Evolutionary conservation across 2,113 vertebrate species (phyloP).

Genomic region (Platichthys stellatus): DNA sequence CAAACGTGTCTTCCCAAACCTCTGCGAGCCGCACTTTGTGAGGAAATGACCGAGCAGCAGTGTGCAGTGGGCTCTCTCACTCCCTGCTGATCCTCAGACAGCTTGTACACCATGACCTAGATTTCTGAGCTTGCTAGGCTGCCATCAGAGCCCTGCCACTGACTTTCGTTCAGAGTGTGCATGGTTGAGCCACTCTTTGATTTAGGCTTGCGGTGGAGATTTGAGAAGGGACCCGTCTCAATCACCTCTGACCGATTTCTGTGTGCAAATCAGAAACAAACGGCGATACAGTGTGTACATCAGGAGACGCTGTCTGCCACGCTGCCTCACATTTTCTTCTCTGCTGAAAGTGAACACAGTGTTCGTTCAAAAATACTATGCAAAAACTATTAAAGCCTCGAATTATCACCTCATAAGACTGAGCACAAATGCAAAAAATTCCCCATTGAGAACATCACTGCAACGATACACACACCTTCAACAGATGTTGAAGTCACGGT

Average conservation of each 20-base stretch:
- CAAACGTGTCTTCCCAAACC: background rate
- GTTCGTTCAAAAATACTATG: background rate
- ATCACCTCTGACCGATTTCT: background rate
- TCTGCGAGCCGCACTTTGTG: background rate
- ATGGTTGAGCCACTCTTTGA: background rate
- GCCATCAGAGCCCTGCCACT: background rate
- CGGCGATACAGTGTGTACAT: background rate
- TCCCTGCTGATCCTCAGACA: slow-evolving; percentile 17
- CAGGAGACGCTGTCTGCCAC: background rate
- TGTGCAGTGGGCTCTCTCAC: background rate
- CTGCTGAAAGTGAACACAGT: fast-evolving
- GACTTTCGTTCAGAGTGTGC: background rate
- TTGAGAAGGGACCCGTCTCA: background rate
- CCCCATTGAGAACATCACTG: background rate
- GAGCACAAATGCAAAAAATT: background rate
- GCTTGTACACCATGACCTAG: slow-evolving; percentile 44
- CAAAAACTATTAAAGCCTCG: background rate
- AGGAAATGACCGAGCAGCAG: background rate
- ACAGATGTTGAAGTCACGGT: background rate
- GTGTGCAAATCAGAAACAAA: background rate
- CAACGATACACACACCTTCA: background rate
- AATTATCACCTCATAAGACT: slow-evolving; percentile 25
- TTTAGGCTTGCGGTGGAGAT: background rate
- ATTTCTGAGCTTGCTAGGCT: background rate
- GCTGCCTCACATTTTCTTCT: background rate